Percentiles rank a stretch among this genome's conserved stretches.
Evolutionary conservation across 1,140 invertebrate species (phyloP).

Genomic region (Vanessa atalanta): DNA sequence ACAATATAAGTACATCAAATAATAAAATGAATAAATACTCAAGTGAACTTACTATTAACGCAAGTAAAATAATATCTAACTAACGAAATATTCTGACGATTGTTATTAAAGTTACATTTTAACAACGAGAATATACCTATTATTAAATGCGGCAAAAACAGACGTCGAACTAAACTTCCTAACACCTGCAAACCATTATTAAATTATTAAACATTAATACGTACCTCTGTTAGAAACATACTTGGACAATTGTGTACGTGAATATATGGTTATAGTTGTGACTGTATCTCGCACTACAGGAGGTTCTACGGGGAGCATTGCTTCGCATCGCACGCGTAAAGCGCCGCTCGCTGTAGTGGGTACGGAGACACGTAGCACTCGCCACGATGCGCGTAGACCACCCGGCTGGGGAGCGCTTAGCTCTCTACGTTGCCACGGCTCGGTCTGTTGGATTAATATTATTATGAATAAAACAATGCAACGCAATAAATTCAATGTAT

Average conservation of each 20-base stretch:
- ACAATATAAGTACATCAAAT: too few relatives aligned
- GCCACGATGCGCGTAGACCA: conserved; percentile 67
- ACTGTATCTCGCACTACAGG: conserved; percentile 60
- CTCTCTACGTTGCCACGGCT: conserved; percentile 68
- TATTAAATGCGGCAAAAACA: too few relatives aligned
- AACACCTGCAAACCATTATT: too few relatives aligned
- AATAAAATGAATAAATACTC: too few relatives aligned
- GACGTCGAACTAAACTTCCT: too few relatives aligned
- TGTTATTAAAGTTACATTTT: too few relatives aligned
- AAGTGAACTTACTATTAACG: too few relatives aligned
- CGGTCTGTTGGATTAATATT: conserved; percentile 46
- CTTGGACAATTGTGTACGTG: conserved; percentile 67
- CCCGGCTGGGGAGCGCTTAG: conserved; percentile 52
- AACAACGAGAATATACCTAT: too few relatives aligned
- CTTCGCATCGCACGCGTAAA: conserved; percentile 66
- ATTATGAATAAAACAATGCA: not conserved
- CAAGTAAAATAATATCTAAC: too few relatives aligned
- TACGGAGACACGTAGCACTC: conserved; percentile 59
- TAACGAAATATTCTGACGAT: too few relatives aligned
- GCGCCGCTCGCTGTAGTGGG: conserved; percentile 61
- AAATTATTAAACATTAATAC: conserved; percentile 16
- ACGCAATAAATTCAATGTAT: not conserved
- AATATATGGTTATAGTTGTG: conserved; percentile 64
- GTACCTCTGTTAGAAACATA: conserved; percentile 70
- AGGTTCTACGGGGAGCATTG: conserved; percentile 60